A percentile compares a stretch with the other conserved stretches of the same genome.
Evolutionary conservation across 2,797 vertebrate species (phyloP).

Genomic region (Premnoplex brunnescens): DNA sequence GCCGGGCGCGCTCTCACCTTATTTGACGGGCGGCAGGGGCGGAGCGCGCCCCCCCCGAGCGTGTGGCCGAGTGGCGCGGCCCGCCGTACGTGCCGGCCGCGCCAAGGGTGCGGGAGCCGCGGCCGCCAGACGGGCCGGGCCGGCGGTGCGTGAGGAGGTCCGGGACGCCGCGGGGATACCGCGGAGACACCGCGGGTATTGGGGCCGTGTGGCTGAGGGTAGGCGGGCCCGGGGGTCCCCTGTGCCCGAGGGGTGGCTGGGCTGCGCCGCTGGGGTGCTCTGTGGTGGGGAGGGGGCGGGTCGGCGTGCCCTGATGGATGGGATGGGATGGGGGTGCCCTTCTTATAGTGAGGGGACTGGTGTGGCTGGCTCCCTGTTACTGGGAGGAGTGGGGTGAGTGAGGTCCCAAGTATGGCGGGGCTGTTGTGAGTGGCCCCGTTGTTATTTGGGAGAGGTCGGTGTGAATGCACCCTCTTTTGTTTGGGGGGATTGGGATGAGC

Average conservation of each 20-base stretch:
- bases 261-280: accelerated
- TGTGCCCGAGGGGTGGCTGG: background rate
- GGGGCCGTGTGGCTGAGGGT: accelerated
- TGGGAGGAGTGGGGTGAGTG: background rate
- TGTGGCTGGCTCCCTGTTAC: background rate
- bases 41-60: background rate
- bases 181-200: accelerated
- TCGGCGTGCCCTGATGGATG: too few relatives aligned
- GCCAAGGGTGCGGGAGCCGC: background rate
- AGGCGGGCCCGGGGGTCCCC: accelerated
- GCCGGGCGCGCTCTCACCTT: accelerated
- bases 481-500: background rate
- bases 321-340: background rate
- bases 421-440: background rate
- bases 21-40: background rate
- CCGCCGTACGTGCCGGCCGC: slow-evolving; percentile 22
- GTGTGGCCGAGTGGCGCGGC: background rate
- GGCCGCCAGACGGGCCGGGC: background rate
- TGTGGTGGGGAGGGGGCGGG: background rate
- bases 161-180: accelerated
- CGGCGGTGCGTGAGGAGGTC: background rate
- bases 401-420: accelerated
- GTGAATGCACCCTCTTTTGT: background rate
- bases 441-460: accelerated
- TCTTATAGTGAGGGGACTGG: accelerated